These are phyloP conservation scores for Campylomormyrus tamandua DNA, from an alignment of 2,113 vertebrate genomes.

Conservation along the genomic window DNA sequence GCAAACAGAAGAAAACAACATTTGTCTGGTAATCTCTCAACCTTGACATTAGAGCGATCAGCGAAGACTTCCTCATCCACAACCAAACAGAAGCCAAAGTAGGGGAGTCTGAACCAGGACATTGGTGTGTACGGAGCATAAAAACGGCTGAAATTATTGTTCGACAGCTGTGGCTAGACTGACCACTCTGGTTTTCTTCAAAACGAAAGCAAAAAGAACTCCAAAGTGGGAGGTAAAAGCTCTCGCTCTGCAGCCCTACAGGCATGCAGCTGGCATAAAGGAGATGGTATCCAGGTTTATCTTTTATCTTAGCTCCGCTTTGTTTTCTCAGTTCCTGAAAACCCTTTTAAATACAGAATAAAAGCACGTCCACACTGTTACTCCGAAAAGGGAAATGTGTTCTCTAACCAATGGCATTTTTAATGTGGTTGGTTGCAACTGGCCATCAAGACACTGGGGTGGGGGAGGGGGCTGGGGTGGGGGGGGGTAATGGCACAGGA, in stretches of 20 bases:
- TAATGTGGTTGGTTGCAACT: slow-evolving; percentile 45
- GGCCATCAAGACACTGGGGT: slow-evolving; percentile 57
- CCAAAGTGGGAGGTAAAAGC: not conserved
- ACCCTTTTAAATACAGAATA: slow-evolving; percentile 52
- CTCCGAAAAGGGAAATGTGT: slow-evolving; percentile 45
- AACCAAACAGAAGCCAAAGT: not conserved
- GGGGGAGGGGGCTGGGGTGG: slow-evolving; percentile 27
- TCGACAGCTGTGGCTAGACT: not conserved
- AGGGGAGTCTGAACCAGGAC: not conserved
- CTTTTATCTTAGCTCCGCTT: slow-evolving; percentile 12
- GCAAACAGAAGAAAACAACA: not conserved
- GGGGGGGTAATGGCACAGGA: not conserved
- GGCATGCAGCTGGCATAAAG: not conserved
- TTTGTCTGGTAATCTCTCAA: not conserved
- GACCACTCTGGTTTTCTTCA: not conserved
- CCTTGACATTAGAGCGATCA: not conserved
- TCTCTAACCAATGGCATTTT: slow-evolving; percentile 54
- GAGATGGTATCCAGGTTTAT: not conserved
- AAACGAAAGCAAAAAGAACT: not conserved
- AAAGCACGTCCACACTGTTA: slow-evolving; percentile 71
- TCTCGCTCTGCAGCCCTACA: not conserved
- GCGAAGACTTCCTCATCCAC: not conserved
- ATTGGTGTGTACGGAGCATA: not conserved
- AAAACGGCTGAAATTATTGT: not conserved
- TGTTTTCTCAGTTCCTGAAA: slow-evolving; percentile 35